Conservation (phyloP, 1,140 invertebrate genomes). For the Drosophila quadrilineata region DNA sequence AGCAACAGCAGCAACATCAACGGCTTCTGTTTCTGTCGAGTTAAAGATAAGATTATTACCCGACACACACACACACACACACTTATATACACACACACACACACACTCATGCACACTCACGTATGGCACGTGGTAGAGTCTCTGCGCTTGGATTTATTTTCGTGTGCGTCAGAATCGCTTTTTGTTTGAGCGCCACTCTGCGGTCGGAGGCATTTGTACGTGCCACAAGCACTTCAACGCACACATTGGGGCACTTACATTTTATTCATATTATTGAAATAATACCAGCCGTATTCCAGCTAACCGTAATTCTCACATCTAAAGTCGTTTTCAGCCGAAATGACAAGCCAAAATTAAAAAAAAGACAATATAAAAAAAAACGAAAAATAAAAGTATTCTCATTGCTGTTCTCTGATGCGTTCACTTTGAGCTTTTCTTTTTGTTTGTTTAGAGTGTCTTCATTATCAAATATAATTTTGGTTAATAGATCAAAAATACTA, state of each 20-base stretch:
- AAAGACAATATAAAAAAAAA: too few species aligned
- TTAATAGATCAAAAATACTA: too few species aligned
- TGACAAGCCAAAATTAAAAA: too few species aligned
- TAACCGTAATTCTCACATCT: slow-evolving; percentile 4
- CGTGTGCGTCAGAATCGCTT: slow-evolving; percentile 37
- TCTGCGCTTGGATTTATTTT: slow-evolving; percentile 61
- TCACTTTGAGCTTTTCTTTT: too few species aligned
- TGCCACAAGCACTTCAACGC: slow-evolving; percentile 21
- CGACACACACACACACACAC: slow-evolving; percentile 26
- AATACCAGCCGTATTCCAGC: slow-evolving; percentile 29
- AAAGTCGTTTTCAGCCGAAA: too few species aligned
- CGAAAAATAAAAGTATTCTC: too few species aligned
- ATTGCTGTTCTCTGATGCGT: too few species aligned
- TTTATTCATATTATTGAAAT: slow-evolving; percentile 47
- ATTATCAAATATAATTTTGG: too few species aligned
- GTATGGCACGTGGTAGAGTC: background rate
- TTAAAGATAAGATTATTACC: slow-evolving; percentile 77
- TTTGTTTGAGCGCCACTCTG: slow-evolving; percentile 43
- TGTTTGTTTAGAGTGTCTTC: too few species aligned
- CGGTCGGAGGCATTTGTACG: slow-evolving; percentile 43
- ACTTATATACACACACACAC: background rate
- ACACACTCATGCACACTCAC: slow-evolving; percentile 2
- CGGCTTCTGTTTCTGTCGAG: slow-evolving; percentile 75
- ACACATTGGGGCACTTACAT: slow-evolving; percentile 37
- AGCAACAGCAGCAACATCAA: slow-evolving; percentile 47